Evolutionary conservation across 1,140 invertebrate species (phyloP).

Genomic region (Eufriesea mexicana): DNA sequence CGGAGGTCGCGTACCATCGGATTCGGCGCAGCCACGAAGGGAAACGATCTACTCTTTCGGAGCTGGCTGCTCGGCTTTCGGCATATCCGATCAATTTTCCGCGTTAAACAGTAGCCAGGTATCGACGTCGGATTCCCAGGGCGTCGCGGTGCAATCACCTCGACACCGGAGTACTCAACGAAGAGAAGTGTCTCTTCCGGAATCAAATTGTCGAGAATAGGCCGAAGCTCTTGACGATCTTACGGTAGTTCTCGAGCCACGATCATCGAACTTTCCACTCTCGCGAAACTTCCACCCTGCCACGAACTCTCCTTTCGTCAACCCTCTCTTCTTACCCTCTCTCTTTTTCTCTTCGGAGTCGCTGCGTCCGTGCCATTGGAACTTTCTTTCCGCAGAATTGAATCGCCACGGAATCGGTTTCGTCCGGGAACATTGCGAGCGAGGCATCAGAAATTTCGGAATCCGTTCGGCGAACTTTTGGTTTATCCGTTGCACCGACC

Average conservation of each 20-base stretch:
- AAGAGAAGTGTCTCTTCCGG: conserved; percentile 49
- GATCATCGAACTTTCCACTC: conserved; percentile 69
- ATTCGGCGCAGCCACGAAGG: background rate
- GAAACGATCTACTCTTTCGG: background rate
- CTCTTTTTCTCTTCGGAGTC: background rate
- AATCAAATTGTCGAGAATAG: conserved; percentile 68
- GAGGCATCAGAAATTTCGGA: conserved; percentile 53
- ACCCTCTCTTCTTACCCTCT: conserved; percentile 1
- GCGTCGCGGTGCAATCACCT: conserved; percentile 41
- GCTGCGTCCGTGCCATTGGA: conserved; percentile 32
- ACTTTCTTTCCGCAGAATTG: conserved; percentile 64
- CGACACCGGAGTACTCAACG: conserved; percentile 42
- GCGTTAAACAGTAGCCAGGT: conserved; percentile 42
- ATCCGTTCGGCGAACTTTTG: conserved; percentile 37
- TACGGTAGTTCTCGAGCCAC: conserved; percentile 62
- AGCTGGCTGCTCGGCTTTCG: background rate
- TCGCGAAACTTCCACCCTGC: conserved; percentile 52
- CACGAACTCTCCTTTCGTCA: conserved; percentile 19
- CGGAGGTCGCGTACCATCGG: background rate
- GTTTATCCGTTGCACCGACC: conserved; percentile 11
- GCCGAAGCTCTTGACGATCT: conserved; percentile 56
- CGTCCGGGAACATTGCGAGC: background rate
- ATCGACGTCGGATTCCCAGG: conserved; percentile 17
- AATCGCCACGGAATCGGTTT: conserved; percentile 62
- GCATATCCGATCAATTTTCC: conserved; percentile 49